Conservation (phyloP, 2,113 vertebrate species). For the Ardeotis arabs region DNA sequence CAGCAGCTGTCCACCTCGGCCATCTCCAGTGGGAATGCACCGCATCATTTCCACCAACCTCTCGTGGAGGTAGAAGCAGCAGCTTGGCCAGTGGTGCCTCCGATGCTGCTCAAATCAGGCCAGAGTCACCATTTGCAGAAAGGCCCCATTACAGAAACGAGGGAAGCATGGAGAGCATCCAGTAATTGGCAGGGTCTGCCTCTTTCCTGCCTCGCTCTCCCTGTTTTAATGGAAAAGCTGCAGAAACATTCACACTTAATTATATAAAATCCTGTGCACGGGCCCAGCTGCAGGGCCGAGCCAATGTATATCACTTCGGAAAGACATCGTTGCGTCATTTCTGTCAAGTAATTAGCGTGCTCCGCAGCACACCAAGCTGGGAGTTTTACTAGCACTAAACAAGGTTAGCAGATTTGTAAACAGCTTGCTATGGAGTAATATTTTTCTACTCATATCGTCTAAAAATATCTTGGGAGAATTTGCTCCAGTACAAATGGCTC, state of each 20-base stretch:
- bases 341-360: constrained; percentile 18
- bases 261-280: not conserved
- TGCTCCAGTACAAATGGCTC: constrained; percentile 9
- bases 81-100: not conserved
- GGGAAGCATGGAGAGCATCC: fast-evolving
- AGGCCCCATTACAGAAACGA: not conserved
- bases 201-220: not conserved
- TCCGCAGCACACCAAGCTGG: not conserved
- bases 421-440: constrained; percentile 37
- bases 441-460: constrained; percentile 6
- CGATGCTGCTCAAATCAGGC: fast-evolving
- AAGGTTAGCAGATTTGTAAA: constrained; percentile 35
- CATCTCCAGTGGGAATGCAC: not conserved
- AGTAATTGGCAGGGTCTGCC: not conserved
- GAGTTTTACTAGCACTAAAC: constrained; percentile 26
- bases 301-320: not conserved
- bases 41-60: not conserved
- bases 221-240: not conserved
- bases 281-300: not conserved
- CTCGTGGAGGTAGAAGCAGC: not conserved
- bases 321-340: not conserved
- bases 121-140: not conserved
- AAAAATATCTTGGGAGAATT: constrained; percentile 37
- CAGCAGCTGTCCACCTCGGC: not conserved
- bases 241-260: not conserved